These are phyloP conservation scores for Carabus problematicus DNA, from an alignment of 2,888 invertebrate genomes.

Conservation along the genomic window DNA sequence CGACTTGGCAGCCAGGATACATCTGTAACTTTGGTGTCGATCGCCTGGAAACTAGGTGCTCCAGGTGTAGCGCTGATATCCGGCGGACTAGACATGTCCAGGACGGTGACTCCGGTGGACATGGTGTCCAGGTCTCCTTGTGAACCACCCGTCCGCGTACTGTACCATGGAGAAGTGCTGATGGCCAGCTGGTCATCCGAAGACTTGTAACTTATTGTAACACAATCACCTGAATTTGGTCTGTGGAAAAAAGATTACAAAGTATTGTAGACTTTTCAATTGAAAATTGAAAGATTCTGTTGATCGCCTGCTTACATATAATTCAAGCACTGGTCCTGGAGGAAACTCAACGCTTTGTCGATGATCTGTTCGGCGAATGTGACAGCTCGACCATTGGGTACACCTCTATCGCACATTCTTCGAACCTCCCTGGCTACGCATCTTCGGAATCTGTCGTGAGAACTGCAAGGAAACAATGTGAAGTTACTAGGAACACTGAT, in stretches of 20 bases:
- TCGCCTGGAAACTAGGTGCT: background rate
- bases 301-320: slow-evolving; percentile 67
- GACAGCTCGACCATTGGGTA: slow-evolving; percentile 60
- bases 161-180: slow-evolving; percentile 24
- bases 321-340: slow-evolving; percentile 66
- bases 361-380: slow-evolving; percentile 64
- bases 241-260: no score
- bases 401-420: slow-evolving; percentile 61
- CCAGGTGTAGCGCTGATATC: background rate
- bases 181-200: slow-evolving; percentile 32
- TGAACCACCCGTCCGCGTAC: slow-evolving; percentile 47
- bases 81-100: slow-evolving; percentile 13
- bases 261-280: slow-evolving; percentile 17
- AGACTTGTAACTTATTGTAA: slow-evolving; percentile 43
- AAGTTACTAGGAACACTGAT: slow-evolving; percentile 41
- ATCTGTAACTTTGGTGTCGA: slow-evolving; percentile 9
- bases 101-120: slow-evolving; percentile 3
- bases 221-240: slow-evolving; percentile 63
- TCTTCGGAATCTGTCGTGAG: slow-evolving; percentile 66
- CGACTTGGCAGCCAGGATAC: slow-evolving; percentile 5
- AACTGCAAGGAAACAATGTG: slow-evolving; percentile 55
- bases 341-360: slow-evolving; percentile 66
- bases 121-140: slow-evolving; percentile 16
- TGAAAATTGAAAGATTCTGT: slow-evolving; percentile 26
- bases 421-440: slow-evolving; percentile 65